Percentiles rank a stretch among this genome's conserved stretches.
phyloP scores from a whole-genome alignment of 1,140 invertebrate species.

The Dolichoris vasculosae region DNA sequence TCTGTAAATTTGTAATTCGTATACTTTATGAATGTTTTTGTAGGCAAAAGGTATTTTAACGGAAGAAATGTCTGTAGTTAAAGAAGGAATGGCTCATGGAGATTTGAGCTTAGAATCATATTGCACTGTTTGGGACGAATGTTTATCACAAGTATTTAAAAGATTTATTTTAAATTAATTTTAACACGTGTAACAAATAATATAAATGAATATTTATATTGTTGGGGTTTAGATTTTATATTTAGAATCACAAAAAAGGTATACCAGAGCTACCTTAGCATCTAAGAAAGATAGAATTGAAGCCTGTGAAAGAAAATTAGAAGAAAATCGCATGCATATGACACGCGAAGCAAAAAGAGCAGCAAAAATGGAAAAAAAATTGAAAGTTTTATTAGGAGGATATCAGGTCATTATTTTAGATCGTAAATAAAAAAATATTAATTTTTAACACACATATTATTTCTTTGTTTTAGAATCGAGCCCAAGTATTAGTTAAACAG shows the following conservation, averaged over 20 bases:
- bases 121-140: slow-evolving; percentile 98
- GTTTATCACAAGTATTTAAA: slow-evolving; percentile 82
- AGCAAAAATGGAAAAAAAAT: slow-evolving; percentile 98
- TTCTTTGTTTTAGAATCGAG: slow-evolving; percentile 77
- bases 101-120: slow-evolving; percentile 93
- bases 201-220: not conserved
- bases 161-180: slow-evolving; percentile 26
- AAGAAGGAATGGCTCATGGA: slow-evolving; percentile 95
- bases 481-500: slow-evolving; percentile 93
- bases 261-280: slow-evolving; percentile 94
- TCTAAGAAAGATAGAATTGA: slow-evolving; percentile 97
- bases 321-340: slow-evolving; percentile 96
- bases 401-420: slow-evolving; percentile 81
- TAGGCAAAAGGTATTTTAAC: slow-evolving; percentile 81
- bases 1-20: not conserved
- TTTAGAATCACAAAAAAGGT: slow-evolving; percentile 90
- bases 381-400: slow-evolving; percentile 94
- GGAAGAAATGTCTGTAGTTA: slow-evolving; percentile 92
- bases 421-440: slow-evolving; percentile 34
- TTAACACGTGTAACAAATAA: not conserved
- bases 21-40: slow-evolving; percentile 44
- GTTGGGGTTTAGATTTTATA: slow-evolving; percentile 82
- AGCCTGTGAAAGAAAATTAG: slow-evolving; percentile 92
- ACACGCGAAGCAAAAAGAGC: slow-evolving; percentile 95
- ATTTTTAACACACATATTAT: slow-evolving; percentile 37